Base-by-base conservation (phyloP, 2,888 invertebrate species). In the Drosophila pullipes region DNA sequence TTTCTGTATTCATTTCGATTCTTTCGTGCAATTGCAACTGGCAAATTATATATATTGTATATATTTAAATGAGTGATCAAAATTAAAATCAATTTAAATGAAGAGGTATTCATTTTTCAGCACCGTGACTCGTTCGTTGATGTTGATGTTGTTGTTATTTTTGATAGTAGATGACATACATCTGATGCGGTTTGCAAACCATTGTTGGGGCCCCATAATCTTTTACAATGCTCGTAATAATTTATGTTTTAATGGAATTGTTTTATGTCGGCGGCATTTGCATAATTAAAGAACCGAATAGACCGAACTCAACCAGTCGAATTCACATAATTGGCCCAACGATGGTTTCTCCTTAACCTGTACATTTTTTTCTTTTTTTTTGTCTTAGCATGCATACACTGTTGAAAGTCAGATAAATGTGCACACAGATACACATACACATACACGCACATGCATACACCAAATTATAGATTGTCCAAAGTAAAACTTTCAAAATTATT, bases 281-380 rank as follows among this genome's bases (percentile, higher is more conserved):
- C 86, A 85, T 85, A 85, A 81, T 81, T 89, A 66, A 81, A 61
- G 37, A 53, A 52, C 55, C 65, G 22, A 73, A 80, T 73, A 59
- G 66, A 59, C 55, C 67, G 49, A 81, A 68, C 68, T 50, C 53
- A 74, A 72, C 63, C 67, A 69, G 41, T 68, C 44, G 63, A 85
- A 76, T 52, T 53, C 31, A 31, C 65, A 49, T 59, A 52, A 69
- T 69, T 80, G 50, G 37, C 64, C 49, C 50, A 37, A 53, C 39
- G 28, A 60, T 11, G 18, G 13, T 53, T 33, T 33, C 6, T 28
- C 10, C 3, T 16, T 52, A 49, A 54, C 35, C 30, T 31, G 31
- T 5, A 2, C 2, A 1, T 5, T 30, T 9, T 30, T 7, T 30
- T 7, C 1, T 6, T 30, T 58, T 59, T 61, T 62, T 61, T 30